Percentiles rank a stretch among this genome's conserved stretches.
These are phyloP conservation scores for Fistularia commersonii DNA, from an alignment of 2,797 vertebrate genomes.

Conservation along the genomic window DNA sequence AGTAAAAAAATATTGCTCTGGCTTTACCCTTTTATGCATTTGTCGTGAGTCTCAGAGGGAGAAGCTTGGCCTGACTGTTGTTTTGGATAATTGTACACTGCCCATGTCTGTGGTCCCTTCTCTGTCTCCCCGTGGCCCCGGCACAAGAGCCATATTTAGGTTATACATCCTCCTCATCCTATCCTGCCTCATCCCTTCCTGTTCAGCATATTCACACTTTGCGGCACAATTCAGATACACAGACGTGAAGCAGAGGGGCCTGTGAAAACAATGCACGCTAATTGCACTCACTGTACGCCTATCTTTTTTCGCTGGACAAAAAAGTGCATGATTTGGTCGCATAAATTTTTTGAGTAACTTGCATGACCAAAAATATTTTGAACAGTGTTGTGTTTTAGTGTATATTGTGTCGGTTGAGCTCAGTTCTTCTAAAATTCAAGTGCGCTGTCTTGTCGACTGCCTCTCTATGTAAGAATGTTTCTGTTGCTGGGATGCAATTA, in stretches of 20 bases:
- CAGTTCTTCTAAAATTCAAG: no score
- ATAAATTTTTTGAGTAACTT: constrained; percentile 45
- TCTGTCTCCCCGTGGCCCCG: constrained; percentile 80
- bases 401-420: constrained; percentile 27
- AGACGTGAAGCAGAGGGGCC: constrained; percentile 19
- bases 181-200: constrained; percentile 67
- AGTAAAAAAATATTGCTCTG: constrained; percentile 48
- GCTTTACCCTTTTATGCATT: constrained; percentile 53
- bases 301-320: constrained; percentile 34
- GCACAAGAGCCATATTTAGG: constrained; percentile 78
- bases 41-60: constrained; percentile 68
- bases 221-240: constrained; percentile 34
- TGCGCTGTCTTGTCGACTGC: no score
- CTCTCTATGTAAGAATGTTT: neutral
- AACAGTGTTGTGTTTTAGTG: constrained; percentile 24
- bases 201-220: constrained; percentile 35
- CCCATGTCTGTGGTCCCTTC: constrained; percentile 78
- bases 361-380: constrained; percentile 37
- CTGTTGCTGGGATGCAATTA: constrained; percentile 1
- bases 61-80: constrained; percentile 77
- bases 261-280: constrained; percentile 1
- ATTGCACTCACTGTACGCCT: constrained; percentile 5
- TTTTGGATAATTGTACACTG: constrained; percentile 83
- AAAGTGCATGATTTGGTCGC: constrained; percentile 35
- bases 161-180: constrained; percentile 67